Percentiles rank a stretch among this genome's conserved stretches.
Evolutionary conservation across 1,140 invertebrate species (phyloP).

Genomic region (Aphelenchoides avenae): DNA sequence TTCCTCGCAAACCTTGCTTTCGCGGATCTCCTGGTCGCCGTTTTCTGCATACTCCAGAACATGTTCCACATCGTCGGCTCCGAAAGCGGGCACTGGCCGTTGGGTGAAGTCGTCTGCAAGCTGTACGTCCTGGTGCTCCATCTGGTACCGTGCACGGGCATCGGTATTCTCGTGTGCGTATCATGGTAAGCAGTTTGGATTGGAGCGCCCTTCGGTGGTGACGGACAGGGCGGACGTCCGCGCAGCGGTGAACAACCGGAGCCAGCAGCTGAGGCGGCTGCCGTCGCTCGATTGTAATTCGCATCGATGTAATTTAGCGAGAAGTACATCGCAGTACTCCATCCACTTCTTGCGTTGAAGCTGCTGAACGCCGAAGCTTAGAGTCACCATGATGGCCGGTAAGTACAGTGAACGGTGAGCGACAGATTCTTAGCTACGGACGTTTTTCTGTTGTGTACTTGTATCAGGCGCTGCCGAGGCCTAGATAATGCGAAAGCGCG

Average conservation of each 20-base stretch:
- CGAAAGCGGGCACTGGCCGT: conserved; percentile 44
- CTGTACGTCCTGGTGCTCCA: conserved; percentile 54
- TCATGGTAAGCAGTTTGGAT: no score
- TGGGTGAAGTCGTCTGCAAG: conserved; percentile 48
- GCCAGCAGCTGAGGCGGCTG: conserved; percentile 2
- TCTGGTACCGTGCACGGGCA: conserved; percentile 53
- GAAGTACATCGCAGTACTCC: conserved; percentile 39
- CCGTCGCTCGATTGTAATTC: no score
- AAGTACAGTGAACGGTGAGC: no score
- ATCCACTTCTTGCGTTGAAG: conserved; percentile 54
- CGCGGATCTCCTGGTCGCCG: conserved; percentile 47
- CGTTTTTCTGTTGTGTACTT: no score
- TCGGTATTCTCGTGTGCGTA: conserved; percentile 58
- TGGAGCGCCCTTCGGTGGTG: conserved; percentile 53
- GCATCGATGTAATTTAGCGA: conserved; percentile 18
- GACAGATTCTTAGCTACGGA: no score
- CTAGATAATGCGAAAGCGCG: conserved; percentile 7
- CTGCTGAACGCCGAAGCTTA: conserved; percentile 47
- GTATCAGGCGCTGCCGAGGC: neutral
- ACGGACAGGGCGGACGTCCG: conserved; percentile 39
- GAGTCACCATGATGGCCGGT: conserved; percentile 37
- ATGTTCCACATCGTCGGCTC: conserved; percentile 55
- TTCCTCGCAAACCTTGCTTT: conserved; percentile 72
- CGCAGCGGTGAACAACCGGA: neutral
- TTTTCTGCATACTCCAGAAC: conserved; percentile 51